phyloP scores from a whole-genome alignment of 2,888 invertebrate genomes.

The Amblyjoppa proteus region DNA sequence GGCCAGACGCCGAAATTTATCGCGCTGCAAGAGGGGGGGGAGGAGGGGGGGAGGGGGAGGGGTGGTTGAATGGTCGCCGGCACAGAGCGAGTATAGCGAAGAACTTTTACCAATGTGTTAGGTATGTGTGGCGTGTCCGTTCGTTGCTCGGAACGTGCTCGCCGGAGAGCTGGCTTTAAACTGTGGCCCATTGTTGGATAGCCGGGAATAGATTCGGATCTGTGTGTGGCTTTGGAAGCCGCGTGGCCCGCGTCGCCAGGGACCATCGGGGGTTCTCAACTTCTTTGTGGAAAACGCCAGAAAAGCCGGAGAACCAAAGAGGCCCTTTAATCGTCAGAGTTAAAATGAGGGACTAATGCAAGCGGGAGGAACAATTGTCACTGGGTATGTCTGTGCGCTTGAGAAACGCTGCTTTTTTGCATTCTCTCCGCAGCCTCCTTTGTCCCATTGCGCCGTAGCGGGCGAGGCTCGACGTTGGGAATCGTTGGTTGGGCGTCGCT shows the following conservation, averaged over 20 bases:
- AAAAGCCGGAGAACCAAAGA: too few relatives aligned
- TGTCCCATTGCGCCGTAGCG: not conserved
- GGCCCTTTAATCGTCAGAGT: not conserved
- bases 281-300: too few relatives aligned
- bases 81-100: constrained; percentile 20
- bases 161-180: constrained; percentile 74
- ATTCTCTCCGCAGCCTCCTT: not conserved
- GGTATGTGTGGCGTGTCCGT: not conserved
- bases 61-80: constrained; percentile 37
- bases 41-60: constrained; percentile 16
- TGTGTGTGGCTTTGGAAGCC: constrained; percentile 70
- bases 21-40: constrained; percentile 9
- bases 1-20: constrained; percentile 43
- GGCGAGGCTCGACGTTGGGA: not conserved
- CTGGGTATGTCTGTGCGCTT: not conserved
- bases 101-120: not conserved
- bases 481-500: constrained; percentile 44
- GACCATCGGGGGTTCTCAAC: constrained; percentile 68
- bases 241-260: constrained; percentile 54
- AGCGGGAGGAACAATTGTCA: constrained; percentile 16
- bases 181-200: constrained; percentile 81
- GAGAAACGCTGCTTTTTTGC: not conserved
- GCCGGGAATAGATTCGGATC: constrained; percentile 81
- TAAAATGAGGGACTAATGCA: constrained; percentile 64
- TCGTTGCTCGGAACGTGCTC: not conserved